Evolutionary conservation across 1,140 invertebrate genomes (phyloP), one percentile per base, ranked within the genome.

Genomic region (Calephelis nemesis): DNA sequence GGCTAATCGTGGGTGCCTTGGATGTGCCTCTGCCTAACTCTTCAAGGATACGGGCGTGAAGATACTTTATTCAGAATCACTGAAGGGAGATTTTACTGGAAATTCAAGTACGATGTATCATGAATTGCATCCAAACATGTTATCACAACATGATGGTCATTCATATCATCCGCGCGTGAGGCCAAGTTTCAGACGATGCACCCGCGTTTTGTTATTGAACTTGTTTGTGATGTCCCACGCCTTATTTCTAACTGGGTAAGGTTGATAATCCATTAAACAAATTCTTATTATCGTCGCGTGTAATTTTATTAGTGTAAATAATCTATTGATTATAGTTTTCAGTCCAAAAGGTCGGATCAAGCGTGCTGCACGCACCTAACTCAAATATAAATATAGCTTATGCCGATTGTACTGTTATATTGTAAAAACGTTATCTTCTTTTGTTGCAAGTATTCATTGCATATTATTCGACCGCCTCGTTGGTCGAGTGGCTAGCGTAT

Each of bases 141-240:
- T 45, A 45, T 45, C 42, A 1, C 6, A 60, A 60, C 30, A 60
- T 60, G 54, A 60, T 60, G 11, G 54, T 60, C 54, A 60, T 60
- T 39, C 54, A 60, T 60, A 60, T 60, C 54, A 60, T 60, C 30
- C 10, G 54, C 54, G 54, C 39, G n/a, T 47, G 19, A 68, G 68
- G 65, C 48, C 68, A 67, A 64, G 52, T 73, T 66, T 73, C 71
- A 70, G 71, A 67, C 71, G 67, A 49, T 73, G 71, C 68, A 73
- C 71, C 67, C 63, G 60, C 50, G 67, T 60, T 67, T 70, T 70
- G 62, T 73, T 73, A 47, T 63, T 62, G 47, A 11, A 66, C 64
- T 62, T 65, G 58, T 70, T 70, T 49, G 65, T 63, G 40, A 42
- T 40, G 30, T 47, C 58, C 62, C 30, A 9, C 62, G 58, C 19